Percentiles rank a stretch among this genome's conserved stretches.
phyloP scores from a whole-genome alignment of 2,113 vertebrate genomes.

The Cathartes aura region DNA sequence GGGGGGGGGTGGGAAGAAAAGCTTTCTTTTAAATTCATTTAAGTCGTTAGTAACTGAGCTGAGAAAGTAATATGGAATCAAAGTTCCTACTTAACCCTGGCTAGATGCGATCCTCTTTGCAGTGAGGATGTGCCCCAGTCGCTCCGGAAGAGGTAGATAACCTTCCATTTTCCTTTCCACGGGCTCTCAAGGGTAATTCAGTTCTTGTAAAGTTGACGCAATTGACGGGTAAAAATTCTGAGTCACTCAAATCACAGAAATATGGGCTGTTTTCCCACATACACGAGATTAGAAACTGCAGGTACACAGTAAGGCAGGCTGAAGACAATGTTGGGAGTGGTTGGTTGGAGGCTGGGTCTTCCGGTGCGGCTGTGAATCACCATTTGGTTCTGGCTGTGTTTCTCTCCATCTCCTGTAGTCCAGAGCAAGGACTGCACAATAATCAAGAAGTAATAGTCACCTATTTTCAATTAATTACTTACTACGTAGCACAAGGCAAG shows the following conservation, averaged over 20 bases:
- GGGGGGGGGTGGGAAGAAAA: too few relatives aligned
- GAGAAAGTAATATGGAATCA: background rate
- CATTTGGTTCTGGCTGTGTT: background rate
- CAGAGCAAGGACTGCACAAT: background rate
- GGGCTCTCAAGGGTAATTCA: background rate
- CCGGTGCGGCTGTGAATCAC: fast-evolving
- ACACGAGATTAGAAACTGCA: background rate
- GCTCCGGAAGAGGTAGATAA: background rate
- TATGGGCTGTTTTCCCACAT: fast-evolving
- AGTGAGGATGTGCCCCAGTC: background rate
- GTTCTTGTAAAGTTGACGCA: background rate
- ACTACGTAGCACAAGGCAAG: background rate
- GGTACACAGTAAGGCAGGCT: background rate
- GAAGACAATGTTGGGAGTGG: fast-evolving
- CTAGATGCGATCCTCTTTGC: background rate
- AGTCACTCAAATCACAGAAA: background rate
- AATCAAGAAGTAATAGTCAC: background rate
- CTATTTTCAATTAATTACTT: background rate
- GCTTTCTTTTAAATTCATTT: background rate
- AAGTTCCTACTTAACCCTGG: background rate
- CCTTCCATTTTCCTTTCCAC: background rate
- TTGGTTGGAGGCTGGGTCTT: background rate
- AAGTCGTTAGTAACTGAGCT: background rate
- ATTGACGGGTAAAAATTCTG: background rate
- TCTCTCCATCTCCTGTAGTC: background rate